Evolutionary conservation across 2,797 vertebrate genomes (phyloP).

Genomic region (Argyrosomus regius): DNA sequence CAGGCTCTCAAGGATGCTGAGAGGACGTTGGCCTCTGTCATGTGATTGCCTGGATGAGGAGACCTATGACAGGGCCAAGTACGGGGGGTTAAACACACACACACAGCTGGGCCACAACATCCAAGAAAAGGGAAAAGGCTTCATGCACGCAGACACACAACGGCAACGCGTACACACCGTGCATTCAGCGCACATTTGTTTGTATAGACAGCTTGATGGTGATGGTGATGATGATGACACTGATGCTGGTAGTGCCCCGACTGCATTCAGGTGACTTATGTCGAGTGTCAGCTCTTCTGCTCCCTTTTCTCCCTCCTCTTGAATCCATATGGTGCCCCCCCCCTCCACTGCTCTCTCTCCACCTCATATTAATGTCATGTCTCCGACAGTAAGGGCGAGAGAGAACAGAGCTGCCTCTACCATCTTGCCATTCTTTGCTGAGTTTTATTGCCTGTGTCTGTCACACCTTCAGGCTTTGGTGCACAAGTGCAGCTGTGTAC

Average conservation of each 20-base stretch:
- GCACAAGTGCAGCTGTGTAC: constrained; percentile 69
- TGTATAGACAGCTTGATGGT: constrained; percentile 42
- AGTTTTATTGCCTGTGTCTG: constrained; percentile 78
- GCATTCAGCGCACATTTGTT: constrained; percentile 39
- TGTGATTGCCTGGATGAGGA: constrained; percentile 61
- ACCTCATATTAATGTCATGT: constrained; percentile 73
- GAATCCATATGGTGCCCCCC: constrained; percentile 54
- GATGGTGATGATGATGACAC: constrained; percentile 34
- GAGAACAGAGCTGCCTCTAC: constrained; percentile 42
- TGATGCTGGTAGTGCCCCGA: constrained; percentile 25
- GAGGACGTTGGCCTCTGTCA: constrained; percentile 77
- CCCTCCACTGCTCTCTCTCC: constrained; percentile 24
- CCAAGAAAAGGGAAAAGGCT: constrained; percentile 27
- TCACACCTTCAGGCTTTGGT: constrained; percentile 77
- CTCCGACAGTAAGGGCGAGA: constrained; percentile 46
- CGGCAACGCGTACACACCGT: not conserved
- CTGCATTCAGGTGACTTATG: constrained; percentile 75
- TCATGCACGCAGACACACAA: constrained; percentile 2
- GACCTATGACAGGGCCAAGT: constrained; percentile 61
- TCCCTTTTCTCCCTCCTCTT: constrained; percentile 30
- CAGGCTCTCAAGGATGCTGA: constrained; percentile 78
- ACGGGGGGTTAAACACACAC: constrained; percentile 70
- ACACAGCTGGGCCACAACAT: constrained; percentile 44
- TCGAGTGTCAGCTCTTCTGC: constrained; percentile 68
- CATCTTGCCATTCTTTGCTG: constrained; percentile 59